Evolutionary conservation across 1,140 invertebrate genomes (phyloP), one percentile per base, ranked within the genome.

Genomic region (Bactericera cockerelli): DNA sequence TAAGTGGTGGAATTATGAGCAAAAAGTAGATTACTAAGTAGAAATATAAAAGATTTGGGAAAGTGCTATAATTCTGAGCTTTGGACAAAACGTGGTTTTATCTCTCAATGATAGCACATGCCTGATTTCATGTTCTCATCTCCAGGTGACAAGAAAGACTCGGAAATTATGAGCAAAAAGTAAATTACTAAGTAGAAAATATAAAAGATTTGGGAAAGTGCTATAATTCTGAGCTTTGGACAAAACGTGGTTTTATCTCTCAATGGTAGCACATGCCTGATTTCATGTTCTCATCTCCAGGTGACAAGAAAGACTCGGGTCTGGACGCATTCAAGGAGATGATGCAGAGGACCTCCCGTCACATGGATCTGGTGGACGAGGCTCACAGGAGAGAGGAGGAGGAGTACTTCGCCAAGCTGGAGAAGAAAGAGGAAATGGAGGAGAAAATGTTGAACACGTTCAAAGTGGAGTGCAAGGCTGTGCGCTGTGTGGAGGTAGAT

Each of bases 381-480:
- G 78, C 81, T 26, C 82, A 93, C 55, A 73, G 81, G 56, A 77
- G 87, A 65, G 82, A 82, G 59, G 76, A 88, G 67, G 86, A 91
- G 16, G 83, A 88, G 64, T 95, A 96, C 70, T 96, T 95, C 63
- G 79, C 82, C 61, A 86, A 86, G 67, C 69, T 94, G 56, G 91
- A 94, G 70, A 81, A 82, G 62, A 95, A 91, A 67, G 93, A 97
- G 72, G 78, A 79, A 63, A 82, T 94, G 79, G 93, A 96, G 70
- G 84, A 93, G 58, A 94, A 95, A 72, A 92, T 96, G 88, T 69
- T 84, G 19, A 80, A 76, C 33, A 93, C 89, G 4, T 90, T 77
- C 67, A 86, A 92, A 72, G 72, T 95, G 19, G 71, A 77, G 24
- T 90, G 87, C 65, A 91, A 89, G 72, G 89, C 91, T n/a, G 86